Evolutionary conservation across 2,888 invertebrate genomes (phyloP), one percentile per base, ranked within the genome.

Genomic region (Caenorhabditis sulstoni): DNA sequence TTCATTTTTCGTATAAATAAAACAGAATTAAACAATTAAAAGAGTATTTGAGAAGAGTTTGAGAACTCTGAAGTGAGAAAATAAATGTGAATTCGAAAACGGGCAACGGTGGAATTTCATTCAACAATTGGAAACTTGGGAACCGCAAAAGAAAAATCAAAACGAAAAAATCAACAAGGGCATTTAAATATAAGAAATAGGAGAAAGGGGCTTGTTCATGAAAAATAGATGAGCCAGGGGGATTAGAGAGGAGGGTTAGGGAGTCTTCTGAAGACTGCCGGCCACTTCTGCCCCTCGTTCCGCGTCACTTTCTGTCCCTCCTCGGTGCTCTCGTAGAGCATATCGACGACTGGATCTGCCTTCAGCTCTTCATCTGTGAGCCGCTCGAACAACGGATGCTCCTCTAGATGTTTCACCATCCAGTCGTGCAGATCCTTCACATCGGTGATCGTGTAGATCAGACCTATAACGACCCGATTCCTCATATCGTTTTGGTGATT

Each of bases 361-460:
- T 77, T 65, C 64, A 75, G 44, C 44, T 82, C 82, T 9, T 77
- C 79, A 4, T 79, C 65, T 8, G 70, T 76, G 2, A 85, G 59
- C 22, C 83, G 50, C 65, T 81, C 81, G 92, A 97, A 99, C 64
- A 98, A 92, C 14, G 96, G 95, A 92, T 98, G 97, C 82, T 94
- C 94, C 55, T 92, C 92, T 91, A 99, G 94, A 92, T 98, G 97
- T 83, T 93, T 92, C 0, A 95, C 94, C 94, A 99, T 99, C 99
- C 99, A 99, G 37, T 95, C 94, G 91, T 97, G 95, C 70, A 99
- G 93, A 90, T 98, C 97, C 91, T 95, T 94, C 0, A 99, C 99
- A 93, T 99, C 99, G 8, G 98, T 99, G 84, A 98, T 94, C 39
- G 97, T 97, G 91, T 99, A 99, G 4, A 98, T 94, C 85, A 95